phyloP scores from a whole-genome alignment of 2,888 invertebrate species.

The Exephanes ischioxanthus region DNA sequence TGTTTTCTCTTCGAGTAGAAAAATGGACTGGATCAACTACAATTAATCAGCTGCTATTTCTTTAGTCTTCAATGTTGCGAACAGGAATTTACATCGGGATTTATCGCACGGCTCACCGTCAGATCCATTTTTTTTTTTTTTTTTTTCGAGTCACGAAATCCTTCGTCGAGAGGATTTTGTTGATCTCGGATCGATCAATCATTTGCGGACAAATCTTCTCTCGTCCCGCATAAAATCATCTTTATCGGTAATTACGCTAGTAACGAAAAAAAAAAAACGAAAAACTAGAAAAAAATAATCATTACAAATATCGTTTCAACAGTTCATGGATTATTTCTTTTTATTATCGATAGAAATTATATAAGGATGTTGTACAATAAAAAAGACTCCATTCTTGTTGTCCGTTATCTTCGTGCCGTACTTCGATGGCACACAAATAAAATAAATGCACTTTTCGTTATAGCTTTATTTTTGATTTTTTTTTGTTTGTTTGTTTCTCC shows the following conservation, averaged over 20 bases:
- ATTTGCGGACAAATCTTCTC: background rate
- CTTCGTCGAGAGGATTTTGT: constrained; percentile 11
- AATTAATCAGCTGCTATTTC: constrained; percentile 33
- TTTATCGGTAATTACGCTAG: constrained; percentile 15
- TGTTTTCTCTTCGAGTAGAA: constrained; percentile 47
- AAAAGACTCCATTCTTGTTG: constrained; percentile 48
- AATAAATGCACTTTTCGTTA: constrained; percentile 66
- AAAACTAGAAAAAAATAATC: constrained; percentile 29
- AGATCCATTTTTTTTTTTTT: background rate
- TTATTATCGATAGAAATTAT: constrained; percentile 64
- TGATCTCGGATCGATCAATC: constrained; percentile 4
- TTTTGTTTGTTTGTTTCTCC: constrained; percentile 33
- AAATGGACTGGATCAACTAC: constrained; percentile 50
- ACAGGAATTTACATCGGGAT: constrained; percentile 17
- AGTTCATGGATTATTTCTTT: constrained; percentile 48
- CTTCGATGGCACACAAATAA: constrained; percentile 57
- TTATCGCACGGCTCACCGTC: constrained; percentile 17
- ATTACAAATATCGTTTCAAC: constrained; percentile 47
- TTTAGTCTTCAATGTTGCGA: constrained; percentile 17
- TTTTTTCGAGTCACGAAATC: background rate
- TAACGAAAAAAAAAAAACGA: background rate
- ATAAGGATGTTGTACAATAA: constrained; percentile 68
- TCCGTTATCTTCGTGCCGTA: constrained; percentile 58
- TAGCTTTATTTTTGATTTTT: constrained; percentile 44
- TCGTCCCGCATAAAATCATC: constrained; percentile 26